Evolutionary conservation across 2,113 vertebrate genomes (phyloP), one percentile per base, ranked within the genome.

Genomic region (Balaenoptera acutorostrata): DNA sequence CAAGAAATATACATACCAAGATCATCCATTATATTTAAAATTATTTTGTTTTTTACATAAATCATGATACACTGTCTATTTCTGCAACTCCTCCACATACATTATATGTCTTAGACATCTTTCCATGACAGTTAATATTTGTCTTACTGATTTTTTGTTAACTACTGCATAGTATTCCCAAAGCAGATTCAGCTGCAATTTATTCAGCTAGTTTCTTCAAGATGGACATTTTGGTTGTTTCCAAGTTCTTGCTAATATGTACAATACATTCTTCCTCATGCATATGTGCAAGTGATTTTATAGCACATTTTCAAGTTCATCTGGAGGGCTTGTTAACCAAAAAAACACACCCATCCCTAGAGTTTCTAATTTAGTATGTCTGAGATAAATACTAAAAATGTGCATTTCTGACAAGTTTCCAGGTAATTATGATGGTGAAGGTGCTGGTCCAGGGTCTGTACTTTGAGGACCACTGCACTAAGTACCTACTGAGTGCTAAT

Each of bases 371-470:
- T 84, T 72, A 81, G 29, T n/a, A 61, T 64, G 1, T 23, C 15
- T 75, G 4, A 3, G 6, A 4, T 85, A 85, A 93, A 64, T n/a
- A 6, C 6, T 3, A 33, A 55, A 33, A 72, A 41, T 64, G 77
- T 61, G 55, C 29, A 93, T 63, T 95, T 96, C 21, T 46, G 33
- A 85, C 9, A 63, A 33, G 5, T 85, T 33, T 39, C 25, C 18
- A 69, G 4, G 6, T 39, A 33, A 84, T 84, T 83, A 17, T 74
- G 17, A 44, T 31, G 9, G 12, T 29, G 29, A 75, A 96, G 36
- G 6, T 39, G 2, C 1, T 49, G 33, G 1, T 3, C 9, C 39
- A 17, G 44, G 8, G 1, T 66, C 36, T 55, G 8, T 7, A 12
- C 5, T n/a, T 46, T 36, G 25, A 83, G 17, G 18, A 68, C 18